Percentiles rank a stretch among this genome's conserved stretches.
These are phyloP conservation scores for Dasysyrphus tricinctus DNA, from an alignment of 2,888 invertebrate species.

Conservation along the genomic window DNA sequence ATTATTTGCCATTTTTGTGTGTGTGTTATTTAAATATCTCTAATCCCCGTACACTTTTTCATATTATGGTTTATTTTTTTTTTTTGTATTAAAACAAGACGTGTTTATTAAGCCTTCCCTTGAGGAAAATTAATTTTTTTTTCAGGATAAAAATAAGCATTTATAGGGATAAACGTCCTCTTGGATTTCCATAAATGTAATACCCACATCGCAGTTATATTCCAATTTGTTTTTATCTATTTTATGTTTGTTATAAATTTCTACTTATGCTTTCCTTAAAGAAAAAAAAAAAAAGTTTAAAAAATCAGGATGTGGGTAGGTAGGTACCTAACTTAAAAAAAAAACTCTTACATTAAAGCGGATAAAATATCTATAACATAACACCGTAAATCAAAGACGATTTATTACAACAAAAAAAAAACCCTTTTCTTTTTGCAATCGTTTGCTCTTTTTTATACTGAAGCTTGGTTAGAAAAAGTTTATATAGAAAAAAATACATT, in stretches of 20 bases:
- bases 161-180: neutral
- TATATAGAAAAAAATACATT: slow-evolving; percentile 5
- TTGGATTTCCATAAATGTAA: neutral
- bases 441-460: neutral
- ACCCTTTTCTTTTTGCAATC: slow-evolving; percentile 14
- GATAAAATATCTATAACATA: slow-evolving; percentile 2
- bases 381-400: slow-evolving; percentile 42
- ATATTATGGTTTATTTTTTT: neutral
- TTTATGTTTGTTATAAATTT: slow-evolving; percentile 1
- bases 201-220: neutral
- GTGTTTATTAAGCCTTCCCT: neutral
- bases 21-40: neutral
- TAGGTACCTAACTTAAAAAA: neutral
- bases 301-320: neutral
- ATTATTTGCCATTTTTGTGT: neutral
- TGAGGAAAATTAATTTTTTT: neutral
- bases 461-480: neutral
- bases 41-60: neutral
- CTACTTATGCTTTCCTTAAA: neutral
- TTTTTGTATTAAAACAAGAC: neutral
- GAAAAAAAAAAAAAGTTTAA: neutral
- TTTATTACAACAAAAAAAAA: slow-evolving; percentile 32
- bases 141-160: neutral
- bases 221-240: slow-evolving; percentile 4
- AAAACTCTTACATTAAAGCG: neutral